A percentile compares a stretch with the other conserved stretches of the same genome.
phyloP scores from a whole-genome alignment of 2,888 invertebrate species.

The Agrotis puta region DNA sequence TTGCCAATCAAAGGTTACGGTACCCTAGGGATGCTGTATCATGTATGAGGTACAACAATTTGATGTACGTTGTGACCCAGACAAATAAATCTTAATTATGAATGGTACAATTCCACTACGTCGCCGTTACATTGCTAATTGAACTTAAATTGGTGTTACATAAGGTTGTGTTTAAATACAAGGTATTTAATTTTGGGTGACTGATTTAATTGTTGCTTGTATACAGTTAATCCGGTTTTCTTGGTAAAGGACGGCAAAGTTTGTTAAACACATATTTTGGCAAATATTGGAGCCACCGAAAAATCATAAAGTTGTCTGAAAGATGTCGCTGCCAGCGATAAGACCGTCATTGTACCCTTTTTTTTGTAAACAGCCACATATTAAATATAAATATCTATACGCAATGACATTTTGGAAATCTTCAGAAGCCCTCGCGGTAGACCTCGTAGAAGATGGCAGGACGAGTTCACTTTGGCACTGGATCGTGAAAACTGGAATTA shows the following conservation, averaged over 20 bases:
- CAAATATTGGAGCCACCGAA: background rate
- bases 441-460: no score
- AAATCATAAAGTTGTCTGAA: no score
- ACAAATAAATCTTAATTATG: slow-evolving; percentile 56
- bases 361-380: no score
- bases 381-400: no score
- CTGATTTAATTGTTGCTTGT: background rate
- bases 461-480: no score
- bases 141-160: slow-evolving; percentile 29
- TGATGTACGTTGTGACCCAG: slow-evolving; percentile 33
- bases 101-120: slow-evolving; percentile 38
- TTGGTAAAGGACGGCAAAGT: background rate
- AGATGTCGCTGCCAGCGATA: no score
- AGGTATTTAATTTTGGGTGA: background rate
- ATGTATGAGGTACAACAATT: slow-evolving; percentile 19
- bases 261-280: background rate
- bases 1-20: slow-evolving; percentile 22
- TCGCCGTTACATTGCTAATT: slow-evolving; percentile 40
- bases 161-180: background rate
- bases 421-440: no score
- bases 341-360: no score
- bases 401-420: no score
- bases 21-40: slow-evolving; percentile 26
- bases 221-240: background rate
- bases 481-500: no score